A percentile compares a stretch with the other conserved stretches of the same genome.
Evolutionary conservation across 2,888 invertebrate genomes (phyloP).

Genomic region (Onthophagus sagittarius): DNA sequence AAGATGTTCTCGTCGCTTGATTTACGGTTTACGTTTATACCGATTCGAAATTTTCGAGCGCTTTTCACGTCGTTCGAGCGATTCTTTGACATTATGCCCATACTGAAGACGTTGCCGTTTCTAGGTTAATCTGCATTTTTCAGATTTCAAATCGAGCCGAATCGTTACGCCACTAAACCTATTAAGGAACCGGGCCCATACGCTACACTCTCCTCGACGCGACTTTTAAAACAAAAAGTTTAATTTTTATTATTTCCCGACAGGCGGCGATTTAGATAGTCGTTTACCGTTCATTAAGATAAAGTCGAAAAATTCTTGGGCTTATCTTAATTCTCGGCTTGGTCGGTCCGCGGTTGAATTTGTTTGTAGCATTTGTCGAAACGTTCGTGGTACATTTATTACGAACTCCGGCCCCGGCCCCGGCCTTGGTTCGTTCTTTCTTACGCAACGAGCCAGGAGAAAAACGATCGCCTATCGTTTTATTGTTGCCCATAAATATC

Average conservation of each 20-base stretch:
- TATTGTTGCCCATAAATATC: background rate
- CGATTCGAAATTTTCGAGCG: background rate
- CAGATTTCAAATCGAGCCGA: background rate
- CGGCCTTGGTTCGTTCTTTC: background rate
- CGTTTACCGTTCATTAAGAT: constrained; percentile 9
- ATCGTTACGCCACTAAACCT: background rate
- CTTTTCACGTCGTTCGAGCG: background rate
- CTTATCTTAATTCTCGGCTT: background rate
- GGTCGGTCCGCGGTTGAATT: background rate
- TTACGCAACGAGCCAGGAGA: background rate
- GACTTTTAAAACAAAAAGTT: background rate
- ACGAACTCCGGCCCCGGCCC: background rate
- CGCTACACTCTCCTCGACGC: background rate
- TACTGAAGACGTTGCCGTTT: background rate
- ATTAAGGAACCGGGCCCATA: background rate
- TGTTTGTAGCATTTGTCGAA: background rate
- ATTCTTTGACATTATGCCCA: background rate
- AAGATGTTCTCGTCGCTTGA: background rate
- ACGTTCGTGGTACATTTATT: background rate
- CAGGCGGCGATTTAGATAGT: constrained; percentile 3
- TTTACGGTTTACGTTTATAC: background rate
- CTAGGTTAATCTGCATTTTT: background rate
- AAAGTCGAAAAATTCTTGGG: constrained; percentile 2
- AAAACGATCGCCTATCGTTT: background rate
- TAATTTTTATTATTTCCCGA: constrained; percentile 4